Evolutionary conservation across 2,113 vertebrate species (phyloP).

Genomic region (Polypterus bichir): DNA sequence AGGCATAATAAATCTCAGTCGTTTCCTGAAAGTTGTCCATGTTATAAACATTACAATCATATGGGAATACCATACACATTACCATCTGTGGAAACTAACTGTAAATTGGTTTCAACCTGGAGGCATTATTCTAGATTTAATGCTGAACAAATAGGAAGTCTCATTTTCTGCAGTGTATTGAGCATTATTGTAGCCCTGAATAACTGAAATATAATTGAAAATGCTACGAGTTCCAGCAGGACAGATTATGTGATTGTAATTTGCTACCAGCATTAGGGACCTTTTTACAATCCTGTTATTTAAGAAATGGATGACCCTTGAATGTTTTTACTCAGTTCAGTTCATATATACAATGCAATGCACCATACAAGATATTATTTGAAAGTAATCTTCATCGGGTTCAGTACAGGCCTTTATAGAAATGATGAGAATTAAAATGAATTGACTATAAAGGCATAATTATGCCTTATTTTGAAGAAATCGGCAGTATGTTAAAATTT

Average conservation of each 20-base stretch:
- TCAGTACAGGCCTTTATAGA: too few relatives aligned
- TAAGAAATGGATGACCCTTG: not conserved
- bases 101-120: constrained; percentile 4
- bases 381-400: too few relatives aligned
- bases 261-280: constrained; percentile 8
- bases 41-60: not conserved
- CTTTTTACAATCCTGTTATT: not conserved
- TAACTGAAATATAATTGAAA: constrained; percentile 16
- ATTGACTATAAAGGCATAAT: too few relatives aligned
- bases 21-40: not conserved
- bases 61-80: not conserved
- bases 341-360: too few relatives aligned
- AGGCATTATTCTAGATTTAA: constrained; percentile 10
- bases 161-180: constrained; percentile 16
- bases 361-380: too few relatives aligned
- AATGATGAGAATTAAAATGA: too few relatives aligned
- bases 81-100: not conserved
- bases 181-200: constrained; percentile 14
- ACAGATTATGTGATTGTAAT: constrained; percentile 11
- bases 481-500: too few relatives aligned
- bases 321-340: not conserved
- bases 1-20: too few relatives aligned
- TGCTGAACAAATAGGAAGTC: constrained; percentile 10
- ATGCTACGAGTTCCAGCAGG: constrained; percentile 3
- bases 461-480: too few relatives aligned